These are phyloP conservation scores for Rhinella marina DNA, from an alignment of 2,797 vertebrate species.

Conservation along the genomic window DNA sequence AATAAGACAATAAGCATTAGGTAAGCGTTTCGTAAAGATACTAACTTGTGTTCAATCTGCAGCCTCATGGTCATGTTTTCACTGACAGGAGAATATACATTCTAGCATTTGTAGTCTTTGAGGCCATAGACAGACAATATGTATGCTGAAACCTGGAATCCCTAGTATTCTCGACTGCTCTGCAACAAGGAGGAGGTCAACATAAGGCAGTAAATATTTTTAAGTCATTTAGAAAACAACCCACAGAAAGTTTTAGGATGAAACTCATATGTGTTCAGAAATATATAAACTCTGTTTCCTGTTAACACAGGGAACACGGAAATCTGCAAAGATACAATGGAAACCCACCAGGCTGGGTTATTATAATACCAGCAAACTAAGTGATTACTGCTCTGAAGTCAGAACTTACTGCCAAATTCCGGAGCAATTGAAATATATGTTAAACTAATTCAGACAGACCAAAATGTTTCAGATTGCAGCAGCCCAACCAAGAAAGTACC, in stretches of 20 bases:
- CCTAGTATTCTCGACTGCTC: neutral
- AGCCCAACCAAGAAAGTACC: constrained; percentile 46
- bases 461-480: constrained; percentile 46
- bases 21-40: too few species aligned
- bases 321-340: constrained; percentile 24
- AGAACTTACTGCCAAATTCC: constrained; percentile 30
- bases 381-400: constrained; percentile 25
- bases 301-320: neutral
- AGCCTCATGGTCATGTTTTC: too few species aligned
- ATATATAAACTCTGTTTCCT: neutral
- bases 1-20: too few species aligned
- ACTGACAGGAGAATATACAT: neutral
- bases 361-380: constrained; percentile 12
- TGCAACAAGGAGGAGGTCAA: neutral
- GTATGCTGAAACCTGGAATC: neutral
- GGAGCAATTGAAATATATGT: constrained; percentile 37
- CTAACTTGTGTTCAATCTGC: too few species aligned
- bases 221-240: neutral
- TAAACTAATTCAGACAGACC: constrained; percentile 48
- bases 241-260: neutral
- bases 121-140: neutral
- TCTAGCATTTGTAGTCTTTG: neutral
- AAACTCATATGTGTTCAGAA: constrained; percentile 5
- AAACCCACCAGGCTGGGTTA: neutral
- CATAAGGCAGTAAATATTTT: neutral